Evolutionary conservation across 2,113 vertebrate species (phyloP), one percentile per base, ranked within the genome.

Genomic region (Austrofundulus limnaeus): DNA sequence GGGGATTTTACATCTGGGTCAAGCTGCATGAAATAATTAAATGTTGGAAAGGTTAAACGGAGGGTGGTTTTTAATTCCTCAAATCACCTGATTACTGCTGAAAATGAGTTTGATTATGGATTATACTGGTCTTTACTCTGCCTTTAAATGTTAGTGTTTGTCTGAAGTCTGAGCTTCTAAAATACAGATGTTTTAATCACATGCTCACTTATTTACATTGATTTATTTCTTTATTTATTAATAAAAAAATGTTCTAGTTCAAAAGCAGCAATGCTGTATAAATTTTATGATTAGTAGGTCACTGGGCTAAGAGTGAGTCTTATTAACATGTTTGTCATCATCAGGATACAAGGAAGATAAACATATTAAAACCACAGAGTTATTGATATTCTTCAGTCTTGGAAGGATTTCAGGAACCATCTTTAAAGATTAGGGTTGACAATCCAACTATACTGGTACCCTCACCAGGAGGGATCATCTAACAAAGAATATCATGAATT

Each of bases 21-120:
- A 61, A 50, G 51, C 47, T 37, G 10, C 2, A 14, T 55, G 2
- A 50, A 53, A 60, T 68, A 62, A 68, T 74, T 38, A 49, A 70
- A 61, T 34, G 47, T 45, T 50, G 17, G 13, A 28, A 43, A 67
- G 45, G 70, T 70, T 52, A 66, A 77, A 28, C 10, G 34, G 20
- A 46, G 43, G 72, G 8, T 21, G 15, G 50, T 16, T 48, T 61
- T 39, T 12, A 24, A 49, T 37, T 52, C 42, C 1, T 57, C 20
- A 13, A 14, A 31, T 58, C 21, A 55, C 53, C 54, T 19, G 25
- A 50, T 55, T 51, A 51, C 9, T 19, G 45, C 15, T 50, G 4
- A 38, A 20, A 50, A 52, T 43, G 10, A 47, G 17, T 63, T 48
- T 65, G 42, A 1, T 69, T 37, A 25, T 77, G 11, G 49, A 64